Base-by-base conservation (phyloP, 2,888 invertebrate genomes). In the Diarsia dahlii region DNA sequence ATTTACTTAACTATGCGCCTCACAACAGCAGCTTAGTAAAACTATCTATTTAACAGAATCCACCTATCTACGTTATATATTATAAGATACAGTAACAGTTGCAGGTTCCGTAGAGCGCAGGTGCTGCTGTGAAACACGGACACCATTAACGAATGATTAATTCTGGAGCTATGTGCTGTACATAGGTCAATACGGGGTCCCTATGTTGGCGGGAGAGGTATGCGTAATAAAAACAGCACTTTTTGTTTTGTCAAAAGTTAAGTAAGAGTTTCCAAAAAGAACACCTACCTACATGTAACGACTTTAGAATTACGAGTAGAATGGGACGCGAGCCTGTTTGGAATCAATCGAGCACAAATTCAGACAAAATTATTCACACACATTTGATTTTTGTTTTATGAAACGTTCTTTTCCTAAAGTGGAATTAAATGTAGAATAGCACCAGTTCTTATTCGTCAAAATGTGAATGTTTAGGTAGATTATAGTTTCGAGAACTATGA, bases 131-230 rank as follows among this genome's bases (percentile, higher is more conserved):
- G 74, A 84, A 84, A 87, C 88, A 88, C 81, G 79, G 84, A 85
- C 80, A 82, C 88, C 86, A 91, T 91, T 91, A 90, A 86, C 89
- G 87, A 91, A 91, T 92, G 90, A 92, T 91, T 91, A 91, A 92
- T 91, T 88, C 86, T 84, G 65, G 75, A 83, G 82, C 83, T 88
- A 84, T 87, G 82, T 68, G 45, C 60, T 45, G 56, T 56, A 71
- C 84, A 50, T 58, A 66, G 71, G 76, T 81, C 63, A 76, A 45
- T 18, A 76, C 13, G 71, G 8, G 75, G 84, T 72, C 34, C 0
- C 63, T 79, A 23, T 84, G 12, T 2, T 10, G 76, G 86, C 74
- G 88, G 67, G 12, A 28, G 39, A n/a, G 18, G 28, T 60, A 0
- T 34, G 18, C 0, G 34, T 60, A 10, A 10, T 34, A n/a, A n/a